These are phyloP conservation scores for Ataeniobius toweri DNA, from an alignment of 2,797 vertebrate species.

Conservation along the genomic window DNA sequence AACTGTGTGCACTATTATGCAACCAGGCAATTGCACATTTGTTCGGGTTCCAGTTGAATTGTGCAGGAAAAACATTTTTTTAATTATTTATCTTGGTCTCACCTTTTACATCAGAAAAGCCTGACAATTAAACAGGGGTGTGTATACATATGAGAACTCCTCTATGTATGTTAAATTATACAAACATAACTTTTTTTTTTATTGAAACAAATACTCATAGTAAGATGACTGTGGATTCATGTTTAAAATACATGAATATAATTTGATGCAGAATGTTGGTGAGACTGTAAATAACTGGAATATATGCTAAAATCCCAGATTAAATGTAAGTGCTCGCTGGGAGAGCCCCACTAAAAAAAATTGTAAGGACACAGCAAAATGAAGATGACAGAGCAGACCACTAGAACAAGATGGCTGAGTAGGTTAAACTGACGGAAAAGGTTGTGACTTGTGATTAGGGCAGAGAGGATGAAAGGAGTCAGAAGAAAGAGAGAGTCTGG, in stretches of 20 bases:
- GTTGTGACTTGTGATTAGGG: slow-evolving; percentile 66
- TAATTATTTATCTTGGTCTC: too few species aligned
- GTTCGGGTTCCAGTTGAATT: too few species aligned
- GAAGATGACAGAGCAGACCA: slow-evolving; percentile 42
- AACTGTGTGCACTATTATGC: too few species aligned
- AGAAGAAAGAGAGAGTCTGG: slow-evolving; percentile 61
- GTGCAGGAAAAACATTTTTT: background rate
- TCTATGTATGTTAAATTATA: background rate
- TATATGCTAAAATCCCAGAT: slow-evolving; percentile 2
- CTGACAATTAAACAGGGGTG: background rate
- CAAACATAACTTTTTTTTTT: background rate
- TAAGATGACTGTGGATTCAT: background rate
- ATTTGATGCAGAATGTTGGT: background rate
- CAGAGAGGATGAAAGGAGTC: slow-evolving; percentile 59
- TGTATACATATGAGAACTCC: background rate
- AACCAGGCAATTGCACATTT: too few species aligned
- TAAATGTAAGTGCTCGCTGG: background rate
- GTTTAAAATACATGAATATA: too few species aligned
- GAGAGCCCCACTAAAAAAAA: slow-evolving; percentile 17
- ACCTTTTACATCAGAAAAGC: too few species aligned
- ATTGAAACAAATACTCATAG: background rate
- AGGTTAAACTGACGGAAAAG: slow-evolving; percentile 48
- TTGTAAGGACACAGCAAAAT: slow-evolving; percentile 44
- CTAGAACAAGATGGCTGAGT: slow-evolving; percentile 58
- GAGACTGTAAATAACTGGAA: background rate